phyloP scores from a whole-genome alignment of 1,140 invertebrate species.

The Neoseiulus cucumeris region DNA sequence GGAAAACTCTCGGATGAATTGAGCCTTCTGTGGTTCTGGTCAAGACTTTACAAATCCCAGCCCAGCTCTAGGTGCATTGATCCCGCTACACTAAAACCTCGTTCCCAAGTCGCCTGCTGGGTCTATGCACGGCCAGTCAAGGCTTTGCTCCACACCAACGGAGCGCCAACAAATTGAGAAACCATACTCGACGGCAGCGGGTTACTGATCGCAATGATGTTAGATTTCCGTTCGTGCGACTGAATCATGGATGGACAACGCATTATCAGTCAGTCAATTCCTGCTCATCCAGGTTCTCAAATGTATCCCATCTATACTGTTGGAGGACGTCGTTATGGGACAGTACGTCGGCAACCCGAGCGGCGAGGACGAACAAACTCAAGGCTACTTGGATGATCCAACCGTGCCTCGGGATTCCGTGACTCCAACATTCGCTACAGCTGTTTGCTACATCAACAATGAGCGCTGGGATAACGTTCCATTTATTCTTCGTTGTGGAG shows the following conservation, averaged over 20 bases:
- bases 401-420: slow-evolving; percentile 34
- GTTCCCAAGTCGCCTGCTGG: no score
- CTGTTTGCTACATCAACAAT: slow-evolving; percentile 34
- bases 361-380: slow-evolving; percentile 25
- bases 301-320: slow-evolving; percentile 27
- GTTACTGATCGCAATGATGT: not conserved
- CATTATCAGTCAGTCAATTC: not conserved
- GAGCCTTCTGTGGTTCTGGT: no score
- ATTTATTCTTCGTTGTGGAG: slow-evolving; percentile 36
- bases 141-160: no score
- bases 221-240: slow-evolving; percentile 29
- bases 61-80: no score
- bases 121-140: no score
- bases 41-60: no score
- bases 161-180: no score
- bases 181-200: slow-evolving; percentile 39
- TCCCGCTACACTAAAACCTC: no score
- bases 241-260: not conserved
- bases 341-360: slow-evolving; percentile 34
- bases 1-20: no score
- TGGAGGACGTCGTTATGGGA: slow-evolving; percentile 33
- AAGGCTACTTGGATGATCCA: slow-evolving; percentile 34
- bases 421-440: slow-evolving; percentile 35
- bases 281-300: slow-evolving; percentile 34
- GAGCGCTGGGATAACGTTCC: slow-evolving; percentile 39